Conservation (phyloP, 1,140 invertebrate species). For the Parasteatoda tepidariorum region DNA sequence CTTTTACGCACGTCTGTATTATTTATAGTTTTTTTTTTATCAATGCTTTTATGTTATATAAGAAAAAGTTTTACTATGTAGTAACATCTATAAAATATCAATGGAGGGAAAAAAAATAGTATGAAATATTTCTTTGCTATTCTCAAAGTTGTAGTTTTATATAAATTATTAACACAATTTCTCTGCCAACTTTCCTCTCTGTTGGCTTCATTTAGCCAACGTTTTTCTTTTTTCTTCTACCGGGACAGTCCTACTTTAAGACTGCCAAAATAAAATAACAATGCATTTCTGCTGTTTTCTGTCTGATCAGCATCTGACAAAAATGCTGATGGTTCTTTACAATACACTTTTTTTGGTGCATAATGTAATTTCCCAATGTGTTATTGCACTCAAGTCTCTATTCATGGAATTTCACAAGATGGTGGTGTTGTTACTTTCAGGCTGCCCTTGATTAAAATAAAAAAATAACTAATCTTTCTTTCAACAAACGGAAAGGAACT, state of each 20-base stretch:
- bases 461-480: slow-evolving; percentile 31
- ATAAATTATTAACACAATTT: not conserved
- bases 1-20: slow-evolving; percentile 27
- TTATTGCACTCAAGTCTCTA: too few relatives aligned
- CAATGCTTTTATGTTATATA: slow-evolving; percentile 41
- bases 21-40: slow-evolving; percentile 27
- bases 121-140: not conserved
- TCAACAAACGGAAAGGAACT: slow-evolving; percentile 44
- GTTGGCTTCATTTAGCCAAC: not conserved
- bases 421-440: slow-evolving; percentile 55
- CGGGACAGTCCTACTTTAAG: too few relatives aligned
- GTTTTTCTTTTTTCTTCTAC: not conserved
- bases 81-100: slow-evolving; percentile 1
- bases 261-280: not conserved
- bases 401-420: slow-evolving; percentile 41
- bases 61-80: slow-evolving; percentile 44
- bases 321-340: slow-evolving; percentile 54
- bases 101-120: not conserved
- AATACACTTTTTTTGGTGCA: slow-evolving; percentile 60
- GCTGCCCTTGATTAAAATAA: slow-evolving; percentile 52
- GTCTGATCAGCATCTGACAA: not conserved
- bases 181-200: not conserved
- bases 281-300: not conserved
- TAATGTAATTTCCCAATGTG: slow-evolving; percentile 57
- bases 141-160: slow-evolving; percentile 49